Percentiles rank a stretch among this genome's conserved stretches.
Evolutionary conservation across 1,140 invertebrate species (phyloP).

Genomic region (Eueides isabella): DNA sequence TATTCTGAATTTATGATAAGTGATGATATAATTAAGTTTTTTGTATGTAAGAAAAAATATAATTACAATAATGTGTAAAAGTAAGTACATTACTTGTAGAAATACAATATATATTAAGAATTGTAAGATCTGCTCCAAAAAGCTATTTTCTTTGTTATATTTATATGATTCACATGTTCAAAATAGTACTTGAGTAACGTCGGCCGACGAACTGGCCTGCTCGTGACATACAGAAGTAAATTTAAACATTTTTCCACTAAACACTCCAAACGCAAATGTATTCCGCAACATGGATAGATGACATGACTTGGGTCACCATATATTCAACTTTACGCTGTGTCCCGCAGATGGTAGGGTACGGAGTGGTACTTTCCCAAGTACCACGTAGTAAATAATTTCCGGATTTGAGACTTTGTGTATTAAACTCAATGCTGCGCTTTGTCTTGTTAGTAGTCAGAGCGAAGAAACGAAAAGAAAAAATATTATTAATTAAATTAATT

Average conservation of each 20-base stretch:
- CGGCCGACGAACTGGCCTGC: slow-evolving; percentile 33
- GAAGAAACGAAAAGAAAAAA: not conserved
- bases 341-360: no score
- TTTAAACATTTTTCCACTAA: slow-evolving; percentile 34
- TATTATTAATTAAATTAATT: no score
- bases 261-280: slow-evolving; percentile 28
- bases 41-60: no score
- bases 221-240: slow-evolving; percentile 37
- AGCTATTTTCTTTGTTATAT: slow-evolving; percentile 9
- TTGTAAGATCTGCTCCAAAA: not conserved
- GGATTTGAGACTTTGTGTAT: no score
- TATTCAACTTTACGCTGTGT: no score
- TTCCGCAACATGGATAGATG: slow-evolving; percentile 29
- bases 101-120: not conserved
- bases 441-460: no score
- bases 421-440: no score
- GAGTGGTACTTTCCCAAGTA: no score
- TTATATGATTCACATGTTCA: slow-evolving; percentile 33
- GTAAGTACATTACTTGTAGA: not conserved
- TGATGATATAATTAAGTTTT: no score
- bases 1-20: no score
- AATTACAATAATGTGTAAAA: no score
- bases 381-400: no score
- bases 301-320: not conserved
- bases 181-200: slow-evolving; percentile 32